Conservation (phyloP, 2,797 vertebrate species). For the Heteromormyrus szaboi region DNA sequence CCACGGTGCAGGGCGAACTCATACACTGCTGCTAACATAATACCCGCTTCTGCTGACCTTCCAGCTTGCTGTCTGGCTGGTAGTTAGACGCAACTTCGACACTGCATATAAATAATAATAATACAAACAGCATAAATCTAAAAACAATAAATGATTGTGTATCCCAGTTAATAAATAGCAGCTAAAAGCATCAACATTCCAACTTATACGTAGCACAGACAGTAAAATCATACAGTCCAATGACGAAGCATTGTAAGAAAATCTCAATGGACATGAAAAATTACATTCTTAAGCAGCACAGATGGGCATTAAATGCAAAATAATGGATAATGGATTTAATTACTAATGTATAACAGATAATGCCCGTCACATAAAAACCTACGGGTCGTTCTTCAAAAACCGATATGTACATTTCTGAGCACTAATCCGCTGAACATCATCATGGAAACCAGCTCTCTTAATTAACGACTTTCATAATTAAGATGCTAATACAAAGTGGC, state of each 20-base stretch:
- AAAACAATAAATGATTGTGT: background rate
- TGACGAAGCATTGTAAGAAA: background rate
- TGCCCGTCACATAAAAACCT: background rate
- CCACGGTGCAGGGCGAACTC: background rate
- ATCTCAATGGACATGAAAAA: background rate
- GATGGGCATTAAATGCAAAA: background rate
- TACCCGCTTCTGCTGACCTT: background rate
- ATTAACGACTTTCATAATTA: constrained; percentile 39
- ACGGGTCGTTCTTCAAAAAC: background rate
- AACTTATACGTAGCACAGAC: background rate
- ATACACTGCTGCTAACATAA: background rate
- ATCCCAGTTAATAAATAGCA: background rate
- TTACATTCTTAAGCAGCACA: background rate
- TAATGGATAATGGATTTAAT: background rate
- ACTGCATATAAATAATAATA: background rate
- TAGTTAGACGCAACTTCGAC: background rate
- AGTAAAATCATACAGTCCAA: background rate
- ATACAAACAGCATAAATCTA: background rate
- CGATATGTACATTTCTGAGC: background rate
- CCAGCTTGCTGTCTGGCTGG: background rate
- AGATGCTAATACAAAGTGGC: constrained; percentile 19
- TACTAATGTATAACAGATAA: background rate
- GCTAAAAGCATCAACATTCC: background rate
- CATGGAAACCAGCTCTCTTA: constrained; percentile 22
- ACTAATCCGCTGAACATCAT: background rate